Conservation (phyloP, 2,888 invertebrate species). For the Helleia helle region DNA sequence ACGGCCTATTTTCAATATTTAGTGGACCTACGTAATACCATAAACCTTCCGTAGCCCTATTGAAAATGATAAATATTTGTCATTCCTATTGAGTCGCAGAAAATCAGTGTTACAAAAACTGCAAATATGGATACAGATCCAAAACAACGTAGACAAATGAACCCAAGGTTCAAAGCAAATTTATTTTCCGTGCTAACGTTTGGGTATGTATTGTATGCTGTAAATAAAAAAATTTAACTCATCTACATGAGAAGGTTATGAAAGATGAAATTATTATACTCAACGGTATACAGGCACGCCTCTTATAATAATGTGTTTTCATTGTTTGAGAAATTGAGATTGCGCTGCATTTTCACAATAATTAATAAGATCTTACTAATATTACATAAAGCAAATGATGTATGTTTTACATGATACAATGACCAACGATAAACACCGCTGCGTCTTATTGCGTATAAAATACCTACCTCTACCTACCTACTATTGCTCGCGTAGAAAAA, state of each 20-base stretch:
- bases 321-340: constrained; percentile 4
- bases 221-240: too few relatives aligned
- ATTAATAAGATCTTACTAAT: constrained; percentile 1
- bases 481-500: too few relatives aligned
- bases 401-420: background rate
- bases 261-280: background rate
- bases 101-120: background rate
- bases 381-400: background rate
- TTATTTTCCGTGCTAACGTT: constrained; percentile 69
- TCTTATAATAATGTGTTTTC: background rate
- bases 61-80: background rate
- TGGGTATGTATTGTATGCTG: constrained; percentile 54
- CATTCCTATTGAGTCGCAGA: background rate
- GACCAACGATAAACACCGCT: too few relatives aligned
- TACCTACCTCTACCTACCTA: too few relatives aligned
- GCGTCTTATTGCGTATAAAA: too few relatives aligned
- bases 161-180: constrained; percentile 70
- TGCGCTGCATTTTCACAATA: background rate
- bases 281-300: background rate
- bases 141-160: constrained; percentile 46
- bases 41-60: background rate
- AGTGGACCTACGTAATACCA: too few relatives aligned
- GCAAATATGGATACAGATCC: constrained; percentile 54
- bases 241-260: background rate
- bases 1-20: too few relatives aligned